These are phyloP conservation scores for Cryptoprocta ferox DNA, from an alignment of 2,797 vertebrate genomes.

Conservation along the genomic window DNA sequence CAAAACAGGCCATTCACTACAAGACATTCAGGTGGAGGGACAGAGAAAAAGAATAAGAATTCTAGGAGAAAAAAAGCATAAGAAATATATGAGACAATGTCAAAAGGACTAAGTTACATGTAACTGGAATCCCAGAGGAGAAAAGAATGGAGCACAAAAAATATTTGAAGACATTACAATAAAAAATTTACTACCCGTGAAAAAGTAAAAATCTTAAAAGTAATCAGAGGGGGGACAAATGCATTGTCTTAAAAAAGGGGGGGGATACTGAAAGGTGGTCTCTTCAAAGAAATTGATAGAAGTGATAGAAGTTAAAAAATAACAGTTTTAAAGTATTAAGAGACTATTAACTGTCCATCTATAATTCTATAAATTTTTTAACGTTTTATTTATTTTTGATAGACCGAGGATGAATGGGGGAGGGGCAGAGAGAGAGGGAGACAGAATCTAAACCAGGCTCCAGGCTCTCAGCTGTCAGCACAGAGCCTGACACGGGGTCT, in stretches of 20 bases:
- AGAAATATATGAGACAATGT: not conserved
- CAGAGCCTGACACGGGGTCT: no score
- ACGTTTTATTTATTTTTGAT: no score
- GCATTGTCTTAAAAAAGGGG: not conserved
- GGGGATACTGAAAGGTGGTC: not conserved
- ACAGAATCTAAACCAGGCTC: no score
- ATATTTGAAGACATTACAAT: not conserved
- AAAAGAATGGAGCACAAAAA: not conserved
- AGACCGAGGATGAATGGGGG: no score
- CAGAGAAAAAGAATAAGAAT: not conserved
- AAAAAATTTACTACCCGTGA: not conserved
- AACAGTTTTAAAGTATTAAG: not conserved
- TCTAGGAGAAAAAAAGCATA: not conserved
- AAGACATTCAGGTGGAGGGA: not conserved
- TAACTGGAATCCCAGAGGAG: not conserved
- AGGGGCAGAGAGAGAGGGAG: no score
- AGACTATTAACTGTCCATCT: not conserved
- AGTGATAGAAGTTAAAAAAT: not conserved
- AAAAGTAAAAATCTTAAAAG: not conserved
- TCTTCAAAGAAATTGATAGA: not conserved
- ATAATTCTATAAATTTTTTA: no score
- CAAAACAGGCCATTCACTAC: not conserved
- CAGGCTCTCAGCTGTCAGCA: no score
- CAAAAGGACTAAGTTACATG: not conserved
- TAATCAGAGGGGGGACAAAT: not conserved